Base-by-base conservation (phyloP, 35 echinoderm and acorn worm species). In the Ophiothrix spiculata region DNA sequence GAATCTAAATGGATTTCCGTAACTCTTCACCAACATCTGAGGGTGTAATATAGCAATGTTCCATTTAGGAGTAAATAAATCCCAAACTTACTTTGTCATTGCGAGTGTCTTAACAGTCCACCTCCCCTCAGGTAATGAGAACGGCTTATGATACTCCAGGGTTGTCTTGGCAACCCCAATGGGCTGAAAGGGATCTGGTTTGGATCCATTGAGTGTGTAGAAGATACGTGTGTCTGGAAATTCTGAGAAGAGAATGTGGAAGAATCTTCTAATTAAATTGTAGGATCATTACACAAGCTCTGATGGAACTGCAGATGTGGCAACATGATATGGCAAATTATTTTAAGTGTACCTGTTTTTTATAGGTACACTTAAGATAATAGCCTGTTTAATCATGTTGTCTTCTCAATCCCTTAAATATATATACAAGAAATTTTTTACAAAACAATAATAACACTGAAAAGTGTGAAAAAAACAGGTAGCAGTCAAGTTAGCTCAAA, bases 181-280 rank as follows among this genome's bases (percentile, higher is more conserved):
- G 64, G 91, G 88, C 76, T 94, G 95, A 63, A 91, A 98, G 73
- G 95, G 95, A 80, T 98, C 86, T 32, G 95, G 95, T 82, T 94
- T 98, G 1, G 85, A 87, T 19, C 95, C 95, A 94, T 98, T 86
- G 31, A 98, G 75, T 28, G 95, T 98, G 74, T 94, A 98, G 78
- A 89, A 94, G 64, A 98, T 98, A 12, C 91, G 75, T n/a, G 86
- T 79, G 85, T 94, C 89, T 23, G 93, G 93, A 45, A 88, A 92
- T 80, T 83, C 89, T 96, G 89, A 35, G n/a, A 14, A 63, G 56
- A 28, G 56, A 63, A 28, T 63, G 14, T 63, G 14, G 56, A 63
- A 63, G 14, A 63, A 63, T 15, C 56, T 15, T 14, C 28, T 63
- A 28, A 63, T 28, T 15, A 63, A 25, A 17, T 31, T 33, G 19